phyloP scores from a whole-genome alignment of 2,888 invertebrate species.

The Saturnia pavonia region DNA sequence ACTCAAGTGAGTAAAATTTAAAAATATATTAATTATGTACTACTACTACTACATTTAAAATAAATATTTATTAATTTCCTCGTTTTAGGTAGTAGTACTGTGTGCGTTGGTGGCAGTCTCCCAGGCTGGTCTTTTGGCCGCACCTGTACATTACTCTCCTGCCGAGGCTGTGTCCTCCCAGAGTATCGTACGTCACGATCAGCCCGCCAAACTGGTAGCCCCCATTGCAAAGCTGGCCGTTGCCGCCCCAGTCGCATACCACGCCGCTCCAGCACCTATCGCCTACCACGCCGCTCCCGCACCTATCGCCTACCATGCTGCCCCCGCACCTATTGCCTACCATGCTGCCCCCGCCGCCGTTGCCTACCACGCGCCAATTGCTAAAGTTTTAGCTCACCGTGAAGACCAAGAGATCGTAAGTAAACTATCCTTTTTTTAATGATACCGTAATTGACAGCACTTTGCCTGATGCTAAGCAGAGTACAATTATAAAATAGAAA shows the following conservation, averaged over 20 bases:
- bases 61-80: too few species aligned
- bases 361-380: conserved; percentile 27
- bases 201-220: conserved; percentile 29
- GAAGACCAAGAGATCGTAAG: conserved; percentile 32
- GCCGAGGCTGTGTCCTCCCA: conserved; percentile 56
- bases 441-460: too few species aligned
- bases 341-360: conserved; percentile 30
- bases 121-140: conserved; percentile 28
- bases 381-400: conserved; percentile 37
- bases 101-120: conserved; percentile 8
- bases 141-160: conserved; percentile 52
- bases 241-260: conserved; percentile 29
- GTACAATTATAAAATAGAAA: too few species aligned
- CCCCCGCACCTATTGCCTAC: conserved; percentile 26
- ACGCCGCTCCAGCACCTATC: conserved; percentile 28
- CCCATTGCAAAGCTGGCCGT: conserved; percentile 30
- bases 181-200: conserved; percentile 47
- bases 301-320: conserved; percentile 28
- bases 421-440: not conserved
- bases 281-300: conserved; percentile 32
- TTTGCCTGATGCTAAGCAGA: too few species aligned
- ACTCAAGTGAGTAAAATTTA: not conserved
- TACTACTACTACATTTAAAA: too few species aligned
- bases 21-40: not conserved
- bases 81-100: not conserved